A percentile compares a stretch with the other conserved stretches of the same genome.
These are phyloP conservation scores for Syrphus vitripennis DNA, from an alignment of 2,888 invertebrate genomes.

Conservation along the genomic window DNA sequence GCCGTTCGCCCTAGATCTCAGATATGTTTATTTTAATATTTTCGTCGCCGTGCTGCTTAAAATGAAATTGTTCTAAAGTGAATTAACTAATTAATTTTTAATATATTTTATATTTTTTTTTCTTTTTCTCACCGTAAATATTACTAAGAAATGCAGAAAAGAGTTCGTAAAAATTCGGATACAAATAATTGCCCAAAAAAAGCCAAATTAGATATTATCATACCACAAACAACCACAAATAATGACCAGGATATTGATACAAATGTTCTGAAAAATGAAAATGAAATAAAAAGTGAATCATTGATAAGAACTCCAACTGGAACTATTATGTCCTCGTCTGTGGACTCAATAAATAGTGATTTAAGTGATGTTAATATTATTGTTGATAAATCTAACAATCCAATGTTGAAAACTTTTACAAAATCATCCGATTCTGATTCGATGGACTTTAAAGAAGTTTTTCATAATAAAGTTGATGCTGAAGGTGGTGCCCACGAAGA, in stretches of 20 bases:
- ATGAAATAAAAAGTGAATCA: slow-evolving; percentile 51
- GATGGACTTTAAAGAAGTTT: slow-evolving; percentile 50
- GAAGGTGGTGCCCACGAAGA: slow-evolving; percentile 22
- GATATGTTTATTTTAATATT: slow-evolving; percentile 25
- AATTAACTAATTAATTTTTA: slow-evolving; percentile 27
- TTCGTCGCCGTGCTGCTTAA: not conserved
- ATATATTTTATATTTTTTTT: slow-evolving; percentile 36
- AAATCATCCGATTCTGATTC: slow-evolving; percentile 42
- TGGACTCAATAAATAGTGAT: slow-evolving; percentile 32
- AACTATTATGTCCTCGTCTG: slow-evolving; percentile 8
- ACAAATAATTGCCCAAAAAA: slow-evolving; percentile 53
- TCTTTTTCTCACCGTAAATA: not conserved
- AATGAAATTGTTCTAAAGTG: not conserved
- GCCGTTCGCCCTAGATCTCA: not conserved
- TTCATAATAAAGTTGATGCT: not conserved
- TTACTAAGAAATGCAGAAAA: slow-evolving; percentile 57
- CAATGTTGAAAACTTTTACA: slow-evolving; percentile 40
- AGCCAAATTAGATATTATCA: slow-evolving; percentile 44
- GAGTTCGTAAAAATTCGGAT: slow-evolving; percentile 65
- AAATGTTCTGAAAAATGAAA: slow-evolving; percentile 34
- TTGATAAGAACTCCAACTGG: slow-evolving; percentile 7
- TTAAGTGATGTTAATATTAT: slow-evolving; percentile 56
- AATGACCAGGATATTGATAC: slow-evolving; percentile 39
- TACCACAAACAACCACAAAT: not conserved
- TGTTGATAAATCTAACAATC: slow-evolving; percentile 41